Conservation (phyloP, 2,797 vertebrate species). For the Clamator glandarius region DNA sequence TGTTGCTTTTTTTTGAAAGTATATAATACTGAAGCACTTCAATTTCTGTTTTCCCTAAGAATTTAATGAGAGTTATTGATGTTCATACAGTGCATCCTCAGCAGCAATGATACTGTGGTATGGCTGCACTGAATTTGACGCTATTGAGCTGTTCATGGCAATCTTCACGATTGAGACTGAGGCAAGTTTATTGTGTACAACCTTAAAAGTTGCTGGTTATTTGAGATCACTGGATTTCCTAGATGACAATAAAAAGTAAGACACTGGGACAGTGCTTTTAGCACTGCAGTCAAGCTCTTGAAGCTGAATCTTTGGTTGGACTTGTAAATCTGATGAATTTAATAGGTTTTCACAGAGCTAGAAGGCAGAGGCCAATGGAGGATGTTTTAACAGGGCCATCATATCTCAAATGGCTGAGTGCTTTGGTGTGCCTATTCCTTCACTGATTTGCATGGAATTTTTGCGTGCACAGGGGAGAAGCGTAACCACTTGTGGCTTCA, state of each 20-base stretch:
- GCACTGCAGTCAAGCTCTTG: not conserved
- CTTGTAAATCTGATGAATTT: not conserved
- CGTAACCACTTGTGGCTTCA: not conserved
- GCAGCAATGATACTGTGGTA: not conserved
- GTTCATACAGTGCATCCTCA: not conserved
- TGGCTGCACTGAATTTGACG: not conserved
- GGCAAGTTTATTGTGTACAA: not conserved
- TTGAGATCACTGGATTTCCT: not conserved
- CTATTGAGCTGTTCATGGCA: not conserved
- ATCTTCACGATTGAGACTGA: not conserved
- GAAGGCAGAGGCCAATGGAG: not conserved
- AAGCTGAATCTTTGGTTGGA: not conserved
- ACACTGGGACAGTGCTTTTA: not conserved
- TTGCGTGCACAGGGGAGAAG: not conserved
- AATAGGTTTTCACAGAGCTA: not conserved
- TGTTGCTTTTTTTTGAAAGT: not conserved
- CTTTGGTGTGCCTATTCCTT: not conserved
- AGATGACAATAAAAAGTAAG: slow-evolving; percentile 12
- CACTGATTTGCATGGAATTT: not conserved
- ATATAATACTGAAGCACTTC: not conserved
- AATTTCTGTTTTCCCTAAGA: not conserved
- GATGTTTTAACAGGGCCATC: not conserved
- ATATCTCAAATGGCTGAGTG: not conserved
- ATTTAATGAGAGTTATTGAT: not conserved
- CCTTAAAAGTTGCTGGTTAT: slow-evolving; percentile 42